Percentiles rank a stretch among this genome's conserved stretches.
phyloP scores from a whole-genome alignment of 2,888 invertebrate genomes.

The Melikaiella ostensackeni region DNA sequence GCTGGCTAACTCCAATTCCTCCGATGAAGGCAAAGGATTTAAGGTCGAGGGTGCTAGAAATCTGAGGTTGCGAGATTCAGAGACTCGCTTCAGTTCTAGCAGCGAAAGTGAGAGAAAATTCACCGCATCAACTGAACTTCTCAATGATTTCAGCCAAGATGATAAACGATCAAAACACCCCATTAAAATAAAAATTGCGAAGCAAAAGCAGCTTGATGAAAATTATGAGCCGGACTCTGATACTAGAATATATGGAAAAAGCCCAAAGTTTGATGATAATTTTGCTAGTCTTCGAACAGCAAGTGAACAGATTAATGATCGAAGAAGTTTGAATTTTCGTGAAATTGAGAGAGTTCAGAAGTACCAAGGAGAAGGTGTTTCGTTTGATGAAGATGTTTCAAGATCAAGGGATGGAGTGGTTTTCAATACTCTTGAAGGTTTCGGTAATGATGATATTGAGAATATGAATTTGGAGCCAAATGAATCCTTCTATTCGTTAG shows the following conservation, averaged over 20 bases:
- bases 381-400: constrained; percentile 60
- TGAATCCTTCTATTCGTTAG: constrained; percentile 45
- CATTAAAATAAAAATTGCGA: constrained; percentile 68
- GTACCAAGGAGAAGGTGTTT: constrained; percentile 59
- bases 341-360: constrained; percentile 37
- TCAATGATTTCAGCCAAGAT: constrained; percentile 62
- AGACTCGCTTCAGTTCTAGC: constrained; percentile 67
- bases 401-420: constrained; percentile 66
- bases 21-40: constrained; percentile 66
- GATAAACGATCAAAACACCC: constrained; percentile 62
- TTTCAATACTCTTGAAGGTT: constrained; percentile 73
- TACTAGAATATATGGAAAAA: constrained; percentile 73
- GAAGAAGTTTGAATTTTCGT: constrained; percentile 59
- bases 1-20: constrained; percentile 65
- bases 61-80: constrained; percentile 55
- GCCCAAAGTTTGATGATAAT: constrained; percentile 74
- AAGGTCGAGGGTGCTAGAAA: constrained; percentile 59
- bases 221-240: constrained; percentile 71
- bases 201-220: constrained; percentile 71
- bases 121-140: constrained; percentile 66
- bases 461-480: constrained; percentile 50
- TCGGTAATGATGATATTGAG: constrained; percentile 61
- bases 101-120: constrained; percentile 70
- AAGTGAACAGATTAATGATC: constrained; percentile 56
- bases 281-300: constrained; percentile 60